These are phyloP conservation scores for Druceiella hillmani DNA, from an alignment of 2,888 invertebrate genomes.

Conservation along the genomic window DNA sequence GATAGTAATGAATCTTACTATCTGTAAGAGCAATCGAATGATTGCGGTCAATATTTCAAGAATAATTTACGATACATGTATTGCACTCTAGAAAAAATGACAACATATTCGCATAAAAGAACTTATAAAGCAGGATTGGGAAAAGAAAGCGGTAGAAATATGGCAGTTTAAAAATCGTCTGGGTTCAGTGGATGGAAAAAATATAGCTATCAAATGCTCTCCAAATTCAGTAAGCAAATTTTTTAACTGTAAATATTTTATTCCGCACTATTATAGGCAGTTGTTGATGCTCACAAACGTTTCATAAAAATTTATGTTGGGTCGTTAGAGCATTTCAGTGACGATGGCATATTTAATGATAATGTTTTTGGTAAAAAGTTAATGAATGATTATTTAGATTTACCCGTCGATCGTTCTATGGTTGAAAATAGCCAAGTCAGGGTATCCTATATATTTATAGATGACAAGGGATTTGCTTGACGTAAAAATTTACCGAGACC, in stretches of 20 bases:
- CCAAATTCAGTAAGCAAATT: too few relatives aligned
- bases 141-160: constrained; percentile 12
- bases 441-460: constrained; percentile 12
- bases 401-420: constrained; percentile 10
- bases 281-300: constrained; percentile 19
- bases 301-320: constrained; percentile 20
- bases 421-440: constrained; percentile 10
- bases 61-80: constrained; percentile 12
- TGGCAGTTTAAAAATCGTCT: too few relatives aligned
- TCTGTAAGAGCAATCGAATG: too few relatives aligned
- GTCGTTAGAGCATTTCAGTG: constrained; percentile 17
- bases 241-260: constrained; percentile 8
- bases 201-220: too few relatives aligned
- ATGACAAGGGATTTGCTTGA: constrained; percentile 12
- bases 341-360: constrained; percentile 17
- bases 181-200: too few relatives aligned
- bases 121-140: too few relatives aligned
- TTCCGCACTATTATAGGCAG: constrained; percentile 17
- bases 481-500: constrained; percentile 10
- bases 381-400: neutral
- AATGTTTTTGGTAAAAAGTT: too few relatives aligned
- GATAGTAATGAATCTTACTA: too few relatives aligned
- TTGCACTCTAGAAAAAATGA: constrained; percentile 11
- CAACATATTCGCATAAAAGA: too few relatives aligned
- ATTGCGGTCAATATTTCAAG: constrained; percentile 10